Evolutionary conservation across 2,797 vertebrate genomes (phyloP), one percentile per base, ranked within the genome.

Genomic region (Protonibea diacanthus): DNA sequence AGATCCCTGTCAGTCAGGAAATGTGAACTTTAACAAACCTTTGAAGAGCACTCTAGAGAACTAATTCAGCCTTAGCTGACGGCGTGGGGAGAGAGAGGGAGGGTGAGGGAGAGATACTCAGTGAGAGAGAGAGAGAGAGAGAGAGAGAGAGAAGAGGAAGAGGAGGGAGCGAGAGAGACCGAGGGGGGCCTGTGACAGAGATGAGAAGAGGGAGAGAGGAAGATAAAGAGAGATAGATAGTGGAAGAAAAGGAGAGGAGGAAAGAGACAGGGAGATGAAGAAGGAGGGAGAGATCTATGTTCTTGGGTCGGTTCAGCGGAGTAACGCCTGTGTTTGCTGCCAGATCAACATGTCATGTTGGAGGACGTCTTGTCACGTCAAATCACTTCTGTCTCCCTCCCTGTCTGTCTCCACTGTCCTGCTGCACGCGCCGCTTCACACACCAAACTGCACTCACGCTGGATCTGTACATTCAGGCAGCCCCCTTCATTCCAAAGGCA

Each of bases 41-140:
- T 94, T 95, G 93, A 94, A 94, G 91, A 91, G 90, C 92, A 94
- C 94, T 95, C 93, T 87, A 88, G 94, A 95, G 94, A 92, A 93
- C 93, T 94, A 94, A 95, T 94, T 94, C 91, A 87, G 90, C 88
- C 89, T 87, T 76, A 74, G 89, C 91, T 93, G 92, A 93, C 70
- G 88, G 93, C 88, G 18, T 82, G 81, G 76, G 70, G 87, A 68
- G 87, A 79, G 89, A 81, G 53, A 69, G 79, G 62, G 64, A 61
- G 80, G 73, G 75, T 0, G 80, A 66, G 78, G 72, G 75, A 69
- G 84, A 70, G 82, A 72, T 61, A 73, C 71, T 85, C 64, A 66
- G 80, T 13, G 73, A 65, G 76, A 65, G 42, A 70, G 40, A 58
- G 2, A 62, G 57, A 27, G 25, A 27, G 2, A 64, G 58, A 62